Percentiles rank a stretch among this genome's conserved stretches.
These are phyloP conservation scores for Resseliella maxima DNA, from an alignment of 2,888 invertebrate species.

Conservation along the genomic window DNA sequence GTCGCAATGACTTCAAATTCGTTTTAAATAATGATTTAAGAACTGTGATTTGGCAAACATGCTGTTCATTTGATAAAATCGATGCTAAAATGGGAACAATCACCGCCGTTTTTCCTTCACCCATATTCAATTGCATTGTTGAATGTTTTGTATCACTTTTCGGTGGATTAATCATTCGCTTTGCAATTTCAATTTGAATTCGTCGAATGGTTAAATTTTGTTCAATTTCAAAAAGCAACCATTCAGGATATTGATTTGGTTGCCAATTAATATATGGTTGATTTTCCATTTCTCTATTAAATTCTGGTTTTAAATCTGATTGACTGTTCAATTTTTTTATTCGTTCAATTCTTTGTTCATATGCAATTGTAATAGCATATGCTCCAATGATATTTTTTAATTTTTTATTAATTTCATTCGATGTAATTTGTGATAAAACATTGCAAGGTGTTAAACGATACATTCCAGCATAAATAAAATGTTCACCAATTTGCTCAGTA, in stretches of 20 bases:
- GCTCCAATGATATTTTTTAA: not conserved
- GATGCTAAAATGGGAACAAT: constrained; percentile 39
- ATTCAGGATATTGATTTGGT: constrained; percentile 37
- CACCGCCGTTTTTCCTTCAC: constrained; percentile 55
- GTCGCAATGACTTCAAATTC: constrained; percentile 12
- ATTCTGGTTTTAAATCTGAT: not conserved
- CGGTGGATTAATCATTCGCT: constrained; percentile 41
- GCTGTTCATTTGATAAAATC: not conserved
- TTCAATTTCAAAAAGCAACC: constrained; percentile 55
- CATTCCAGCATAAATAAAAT: constrained; percentile 29
- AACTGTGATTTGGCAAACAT: constrained; percentile 3
- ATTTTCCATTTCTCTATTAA: not conserved
- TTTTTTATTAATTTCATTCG: not conserved
- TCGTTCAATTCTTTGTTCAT: constrained; percentile 6
- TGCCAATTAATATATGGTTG: constrained; percentile 41
- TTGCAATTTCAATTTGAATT: constrained; percentile 43
- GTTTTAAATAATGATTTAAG: constrained; percentile 44
- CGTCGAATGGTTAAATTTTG: constrained; percentile 11
- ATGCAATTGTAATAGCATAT: not conserved
- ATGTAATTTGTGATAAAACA: not conserved
- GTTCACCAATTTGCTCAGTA: not conserved
- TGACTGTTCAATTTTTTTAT: not conserved
- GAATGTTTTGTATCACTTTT: constrained; percentile 21
- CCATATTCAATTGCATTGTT: constrained; percentile 55
- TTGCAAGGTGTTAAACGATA: not conserved